Evolutionary conservation across 2,113 vertebrate genomes (phyloP).

Genomic region (Ramphastos sulfuratus): DNA sequence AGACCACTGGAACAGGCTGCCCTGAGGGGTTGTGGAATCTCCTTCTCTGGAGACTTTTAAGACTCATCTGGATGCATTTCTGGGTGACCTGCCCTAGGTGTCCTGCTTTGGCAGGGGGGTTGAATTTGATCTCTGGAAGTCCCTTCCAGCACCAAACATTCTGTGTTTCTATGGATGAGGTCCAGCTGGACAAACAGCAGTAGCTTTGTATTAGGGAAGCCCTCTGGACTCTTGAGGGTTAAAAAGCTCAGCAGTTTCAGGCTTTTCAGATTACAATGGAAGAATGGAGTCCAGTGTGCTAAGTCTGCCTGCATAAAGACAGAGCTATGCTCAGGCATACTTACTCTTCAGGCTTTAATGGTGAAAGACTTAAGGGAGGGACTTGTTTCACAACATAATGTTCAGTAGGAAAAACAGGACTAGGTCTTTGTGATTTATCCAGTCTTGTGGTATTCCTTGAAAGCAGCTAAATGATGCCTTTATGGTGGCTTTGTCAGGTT

Average conservation of each 20-base stretch:
- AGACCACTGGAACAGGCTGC: too few relatives aligned
- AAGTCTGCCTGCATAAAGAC: constrained; percentile 11
- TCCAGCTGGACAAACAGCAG: constrained; percentile 11
- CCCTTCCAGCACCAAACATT: too few relatives aligned
- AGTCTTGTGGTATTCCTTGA: background rate
- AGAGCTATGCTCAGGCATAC: background rate
- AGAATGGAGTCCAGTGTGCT: constrained; percentile 24
- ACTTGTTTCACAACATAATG: background rate
- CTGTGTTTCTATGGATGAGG: background rate
- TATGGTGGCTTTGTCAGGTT: background rate
- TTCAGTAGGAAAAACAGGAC: background rate
- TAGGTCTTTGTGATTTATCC: background rate
- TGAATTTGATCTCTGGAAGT: too few relatives aligned
- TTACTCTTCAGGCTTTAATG: background rate
- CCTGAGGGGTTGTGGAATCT: too few relatives aligned
- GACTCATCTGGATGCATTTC: too few relatives aligned
- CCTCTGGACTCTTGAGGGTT: background rate
- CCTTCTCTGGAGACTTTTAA: too few relatives aligned
- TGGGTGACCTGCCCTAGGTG: too few relatives aligned
- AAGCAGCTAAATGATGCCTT: background rate
- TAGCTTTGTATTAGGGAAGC: background rate
- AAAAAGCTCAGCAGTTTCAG: constrained; percentile 5
- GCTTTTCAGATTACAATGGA: constrained; percentile 14
- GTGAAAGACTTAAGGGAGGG: background rate
- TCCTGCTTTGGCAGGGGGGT: too few relatives aligned